Conservation (phyloP, 2,113 vertebrate species). For the Dendrocopos noguchii region DNA sequence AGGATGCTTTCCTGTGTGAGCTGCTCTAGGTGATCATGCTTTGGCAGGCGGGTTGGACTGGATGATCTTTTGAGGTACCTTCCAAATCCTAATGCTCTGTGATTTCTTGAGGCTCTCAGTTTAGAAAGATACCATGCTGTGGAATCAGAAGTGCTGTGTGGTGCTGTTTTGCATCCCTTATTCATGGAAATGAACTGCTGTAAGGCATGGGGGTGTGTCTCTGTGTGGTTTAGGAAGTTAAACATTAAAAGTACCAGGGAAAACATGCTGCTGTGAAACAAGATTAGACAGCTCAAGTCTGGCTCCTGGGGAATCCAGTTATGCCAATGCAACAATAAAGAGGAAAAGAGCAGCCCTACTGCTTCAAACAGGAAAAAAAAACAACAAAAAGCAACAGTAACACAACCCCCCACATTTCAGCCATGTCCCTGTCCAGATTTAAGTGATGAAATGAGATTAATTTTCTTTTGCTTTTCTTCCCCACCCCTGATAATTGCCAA, state of each 20-base stretch:
- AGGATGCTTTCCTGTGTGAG: too few relatives aligned
- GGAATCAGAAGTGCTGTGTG: background rate
- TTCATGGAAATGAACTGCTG: conserved; percentile 39
- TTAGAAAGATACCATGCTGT: background rate
- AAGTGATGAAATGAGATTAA: background rate
- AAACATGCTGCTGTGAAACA: conserved; percentile 9
- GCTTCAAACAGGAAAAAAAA: background rate
- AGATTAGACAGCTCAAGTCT: conserved; percentile 2
- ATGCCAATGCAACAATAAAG: background rate
- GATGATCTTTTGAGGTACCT: too few relatives aligned
- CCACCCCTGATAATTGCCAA: background rate
- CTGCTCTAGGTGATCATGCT: too few relatives aligned
- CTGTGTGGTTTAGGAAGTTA: conserved; percentile 26
- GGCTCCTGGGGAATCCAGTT: background rate
- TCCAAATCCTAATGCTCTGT: too few relatives aligned
- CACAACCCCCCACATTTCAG: background rate
- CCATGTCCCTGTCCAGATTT: background rate
- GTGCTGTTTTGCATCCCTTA: background rate
- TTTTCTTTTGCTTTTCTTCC: background rate
- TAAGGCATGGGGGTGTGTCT: conserved; percentile 6
- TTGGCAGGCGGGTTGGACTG: too few relatives aligned
- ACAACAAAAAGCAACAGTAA: background rate
- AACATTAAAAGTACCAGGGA: conserved; percentile 8
- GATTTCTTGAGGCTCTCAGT: conserved; percentile 16
- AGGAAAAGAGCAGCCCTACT: background rate